phyloP scores from a whole-genome alignment of 2,113 vertebrate species.

The Orientallactaga bullata region DNA sequence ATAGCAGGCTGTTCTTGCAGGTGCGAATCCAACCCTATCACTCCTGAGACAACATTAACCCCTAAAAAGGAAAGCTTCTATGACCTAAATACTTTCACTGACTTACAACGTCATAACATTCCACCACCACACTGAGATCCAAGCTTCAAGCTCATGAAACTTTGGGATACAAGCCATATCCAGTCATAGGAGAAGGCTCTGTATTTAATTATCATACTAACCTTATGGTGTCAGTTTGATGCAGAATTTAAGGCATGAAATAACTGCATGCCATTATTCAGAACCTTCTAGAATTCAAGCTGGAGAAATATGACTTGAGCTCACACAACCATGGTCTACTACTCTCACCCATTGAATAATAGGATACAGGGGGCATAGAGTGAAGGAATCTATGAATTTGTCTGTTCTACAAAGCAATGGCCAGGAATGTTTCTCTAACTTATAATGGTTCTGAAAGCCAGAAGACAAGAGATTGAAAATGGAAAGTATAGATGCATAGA shows the following conservation, averaged over 20 bases:
- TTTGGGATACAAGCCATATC: not conserved
- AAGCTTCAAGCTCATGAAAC: not conserved
- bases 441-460: not conserved
- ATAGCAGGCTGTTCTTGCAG: not conserved
- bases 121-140: not conserved
- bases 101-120: not conserved
- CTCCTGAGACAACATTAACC: not conserved
- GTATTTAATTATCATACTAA: not conserved
- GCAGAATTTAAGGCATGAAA: not conserved
- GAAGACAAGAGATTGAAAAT: not conserved
- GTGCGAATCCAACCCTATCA: too few relatives aligned
- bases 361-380: not conserved
- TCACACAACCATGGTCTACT: not conserved
- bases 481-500: not conserved
- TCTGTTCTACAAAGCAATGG: not conserved
- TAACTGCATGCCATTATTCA: not conserved
- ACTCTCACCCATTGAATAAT: not conserved
- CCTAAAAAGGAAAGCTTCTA: too few relatives aligned
- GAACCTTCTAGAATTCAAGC: not conserved
- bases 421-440: not conserved
- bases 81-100: not conserved
- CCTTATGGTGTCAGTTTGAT: not conserved
- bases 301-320: not conserved
- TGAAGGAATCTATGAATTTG: not conserved
- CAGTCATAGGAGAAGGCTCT: not conserved